Evolutionary conservation across 1,140 invertebrate species (phyloP).

Genomic region (Hyles euphorbiae): DNA sequence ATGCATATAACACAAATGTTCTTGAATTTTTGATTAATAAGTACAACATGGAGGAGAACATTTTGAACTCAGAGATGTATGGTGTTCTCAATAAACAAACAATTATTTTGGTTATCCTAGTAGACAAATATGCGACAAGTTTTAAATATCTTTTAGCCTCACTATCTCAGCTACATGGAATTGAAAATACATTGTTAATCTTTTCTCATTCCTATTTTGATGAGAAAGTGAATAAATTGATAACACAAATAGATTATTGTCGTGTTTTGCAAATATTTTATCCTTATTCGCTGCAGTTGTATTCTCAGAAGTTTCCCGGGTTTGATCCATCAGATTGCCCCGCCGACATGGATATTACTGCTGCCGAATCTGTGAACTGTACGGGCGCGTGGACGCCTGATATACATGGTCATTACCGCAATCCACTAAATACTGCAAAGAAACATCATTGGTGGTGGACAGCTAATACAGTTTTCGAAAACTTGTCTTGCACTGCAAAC

Average conservation of each 20-base stretch:
- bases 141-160: constrained; percentile 40
- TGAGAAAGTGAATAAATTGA: constrained; percentile 29
- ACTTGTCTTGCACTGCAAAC: constrained; percentile 22
- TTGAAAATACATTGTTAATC: constrained; percentile 37
- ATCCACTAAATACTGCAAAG: constrained; percentile 24
- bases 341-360: constrained; percentile 19
- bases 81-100: constrained; percentile 27
- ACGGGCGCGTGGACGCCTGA: constrained; percentile 29
- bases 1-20: constrained; percentile 5
- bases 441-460: constrained; percentile 59
- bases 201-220: constrained; percentile 45
- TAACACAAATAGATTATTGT: constrained; percentile 40
- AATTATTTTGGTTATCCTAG: constrained; percentile 34
- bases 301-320: constrained; percentile 39
- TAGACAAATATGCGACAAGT: constrained; percentile 22
- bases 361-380: constrained; percentile 30
- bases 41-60: constrained; percentile 27
- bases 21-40: constrained; percentile 19
- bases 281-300: constrained; percentile 41
- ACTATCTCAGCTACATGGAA: constrained; percentile 31
- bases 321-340: constrained; percentile 32
- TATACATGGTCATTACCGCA: constrained; percentile 31
- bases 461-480: constrained; percentile 42
- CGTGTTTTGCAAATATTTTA: constrained; percentile 48
- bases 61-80: constrained; percentile 34